Conservation (phyloP, 2,797 vertebrate genomes). For the Sebastolobus alascanus region DNA sequence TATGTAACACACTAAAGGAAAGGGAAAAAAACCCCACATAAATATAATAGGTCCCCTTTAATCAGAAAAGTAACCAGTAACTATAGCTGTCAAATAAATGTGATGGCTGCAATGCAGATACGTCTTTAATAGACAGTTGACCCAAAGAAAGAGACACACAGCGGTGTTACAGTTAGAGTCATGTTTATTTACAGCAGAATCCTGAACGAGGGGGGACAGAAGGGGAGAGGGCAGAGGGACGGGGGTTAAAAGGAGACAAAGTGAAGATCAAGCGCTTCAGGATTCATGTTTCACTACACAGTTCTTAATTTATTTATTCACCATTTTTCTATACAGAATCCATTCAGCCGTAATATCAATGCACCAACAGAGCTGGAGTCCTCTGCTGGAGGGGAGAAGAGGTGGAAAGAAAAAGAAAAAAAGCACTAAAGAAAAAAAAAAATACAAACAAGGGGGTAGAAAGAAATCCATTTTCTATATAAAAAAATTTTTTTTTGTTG, state of each 20-base stretch:
- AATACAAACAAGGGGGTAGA: conserved; percentile 72
- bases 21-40: too few species aligned
- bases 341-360: conserved; percentile 81
- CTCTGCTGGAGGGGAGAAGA: conserved; percentile 71
- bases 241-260: conserved; percentile 77
- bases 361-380: conserved; percentile 68
- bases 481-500: conserved; percentile 39
- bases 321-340: conserved; percentile 86
- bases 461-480: conserved; percentile 74
- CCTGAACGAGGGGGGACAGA: conserved; percentile 76
- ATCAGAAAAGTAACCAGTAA: not conserved
- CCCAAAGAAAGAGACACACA: conserved; percentile 35
- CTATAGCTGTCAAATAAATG: not conserved
- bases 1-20: too few species aligned
- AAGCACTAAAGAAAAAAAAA: conserved; percentile 56
- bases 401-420: conserved; percentile 32
- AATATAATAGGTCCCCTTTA: not conserved
- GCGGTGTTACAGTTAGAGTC: conserved; percentile 86
- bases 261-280: conserved; percentile 81
- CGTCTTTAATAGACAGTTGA: not conserved
- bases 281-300: conserved; percentile 87
- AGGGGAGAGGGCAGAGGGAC: conserved; percentile 27
- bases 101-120: not conserved
- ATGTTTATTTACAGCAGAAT: conserved; percentile 91
- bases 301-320: conserved; percentile 87